Evolutionary conservation across 2,797 vertebrate genomes (phyloP), one percentile per base, ranked within the genome.

Genomic region (Neosalanx taihuensis): DNA sequence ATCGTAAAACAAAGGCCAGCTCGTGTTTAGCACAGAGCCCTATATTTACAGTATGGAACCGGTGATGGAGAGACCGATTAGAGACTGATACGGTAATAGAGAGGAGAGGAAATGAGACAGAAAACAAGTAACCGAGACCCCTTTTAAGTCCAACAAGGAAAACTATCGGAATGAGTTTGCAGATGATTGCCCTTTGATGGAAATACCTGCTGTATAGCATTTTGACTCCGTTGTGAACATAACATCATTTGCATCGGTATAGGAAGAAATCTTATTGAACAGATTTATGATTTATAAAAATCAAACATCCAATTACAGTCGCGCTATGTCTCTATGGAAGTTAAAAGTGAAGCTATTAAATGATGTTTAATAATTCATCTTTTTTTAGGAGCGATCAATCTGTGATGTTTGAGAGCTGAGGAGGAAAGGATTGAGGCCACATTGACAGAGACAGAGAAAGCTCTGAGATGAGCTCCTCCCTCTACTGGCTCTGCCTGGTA

Each of bases 401-500:
- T 56, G 51, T n/a, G 51, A 56, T 17, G 51, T 56, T n/a, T n/a
- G 51, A n/a, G 18, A 56, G 51, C 41, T 13, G 41, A 46, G 18
- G 51, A 17, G 26, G 60, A n/a, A 18, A 31, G 18, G 58, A 31
- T 1, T 18, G 30, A 37, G 33, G 33, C 53, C 31, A 30, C 7
- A 20, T 12, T 12, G 41, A 56, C 51, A 17, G 18, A 56, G 51
- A 56, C 51, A 5, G 51, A 17, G 51, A 56, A 56, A 12, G 49
- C 17, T 41, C 33, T 71, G 67, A 72, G 76, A 63, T 46, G 70
- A 64, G 69, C 57, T 74, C 68, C 41, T 72, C 79, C 79, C 79
- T 75, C 79, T 75, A 64, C 70, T 80, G 79, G 79, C 64, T 35
- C 58, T 4, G 67, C 61, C 67, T 35, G 67, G 79, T 75, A 80